Evolutionary conservation across 1,140 invertebrate genomes (phyloP), one percentile per base, ranked within the genome.

Genomic region (Teleogryllus occipitalis): DNA sequence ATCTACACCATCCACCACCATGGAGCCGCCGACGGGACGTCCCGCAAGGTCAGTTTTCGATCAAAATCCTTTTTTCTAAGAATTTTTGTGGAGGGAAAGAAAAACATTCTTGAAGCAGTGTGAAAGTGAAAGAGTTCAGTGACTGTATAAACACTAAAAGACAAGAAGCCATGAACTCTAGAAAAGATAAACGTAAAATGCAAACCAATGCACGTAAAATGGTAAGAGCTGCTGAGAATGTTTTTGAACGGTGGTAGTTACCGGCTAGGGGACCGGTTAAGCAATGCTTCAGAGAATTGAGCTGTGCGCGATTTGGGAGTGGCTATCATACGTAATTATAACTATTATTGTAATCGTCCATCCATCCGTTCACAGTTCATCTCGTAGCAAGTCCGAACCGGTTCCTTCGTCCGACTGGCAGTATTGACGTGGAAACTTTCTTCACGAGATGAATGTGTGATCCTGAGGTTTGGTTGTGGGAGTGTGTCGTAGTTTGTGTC

Each of bases 241-340:
- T 65, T 65, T 65, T 65, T 65, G 54, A 65, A 65, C 18, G 54
- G 54, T 65, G 54, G 54, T 65, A 65, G 54, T 65, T 65, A 65
- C 54, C 54, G 54, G 18, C 10, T 65, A 18, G 54, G 54, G 27
- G 54, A 18, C 54, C 54, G 10, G 54, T 65, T 65, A 65, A 65
- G 18, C 54, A 65, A 10, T 65, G 54, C 54, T 65, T 65, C 18
- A 7, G 18, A 14, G 54, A 18, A 65, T 65, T 65, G 54, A 65
- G 18, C 18, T 65, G 54, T 65, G 54, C 54, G 18, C 54, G 10
- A 18, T 10, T 14, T 65, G 18, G 18, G 10, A 18, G 18, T 65
- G 54, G 54, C 10, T 65, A 10, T 7, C 54, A 39, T 18, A 18
- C 54, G 54, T 65, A 65, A 65, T 65, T 65, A 18, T 65, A 14